Evolutionary conservation across 2,797 vertebrate genomes (phyloP).

Genomic region (Apodemus agrarius): DNA sequence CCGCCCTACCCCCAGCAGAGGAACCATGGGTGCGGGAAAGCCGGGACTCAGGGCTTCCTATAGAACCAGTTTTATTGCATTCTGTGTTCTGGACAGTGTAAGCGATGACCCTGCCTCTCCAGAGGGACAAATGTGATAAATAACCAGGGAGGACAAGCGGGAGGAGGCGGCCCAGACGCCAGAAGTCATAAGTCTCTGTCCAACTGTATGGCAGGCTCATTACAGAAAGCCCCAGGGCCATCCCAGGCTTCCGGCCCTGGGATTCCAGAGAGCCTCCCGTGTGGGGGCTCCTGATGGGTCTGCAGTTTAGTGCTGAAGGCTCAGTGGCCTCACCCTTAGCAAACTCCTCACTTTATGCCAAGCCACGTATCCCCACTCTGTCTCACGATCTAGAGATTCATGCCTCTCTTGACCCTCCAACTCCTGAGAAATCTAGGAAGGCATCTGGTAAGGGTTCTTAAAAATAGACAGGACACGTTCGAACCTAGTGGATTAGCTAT

Average conservation of each 20-base stretch:
- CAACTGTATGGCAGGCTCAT: constrained; percentile 78
- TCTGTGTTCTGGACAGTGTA: constrained; percentile 80
- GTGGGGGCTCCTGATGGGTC: neutral
- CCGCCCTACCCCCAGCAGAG: neutral
- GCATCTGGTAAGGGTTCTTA: neutral
- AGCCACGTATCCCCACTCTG: neutral
- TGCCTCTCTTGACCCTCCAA: neutral
- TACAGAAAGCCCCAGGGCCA: constrained; percentile 75
- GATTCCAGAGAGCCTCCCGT: neutral
- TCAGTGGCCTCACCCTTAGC: neutral
- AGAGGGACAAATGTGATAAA: constrained; percentile 87
- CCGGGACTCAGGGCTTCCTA: constrained; percentile 36
- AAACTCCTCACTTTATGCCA: neutral
- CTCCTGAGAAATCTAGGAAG: neutral
- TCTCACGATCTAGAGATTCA: neutral
- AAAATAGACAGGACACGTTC: neutral
- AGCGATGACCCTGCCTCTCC: constrained; percentile 81
- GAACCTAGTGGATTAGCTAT: neutral
- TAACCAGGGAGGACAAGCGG: constrained; percentile 82
- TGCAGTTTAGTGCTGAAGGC: rapidly evolving
- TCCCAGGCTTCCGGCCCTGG: constrained; percentile 19
- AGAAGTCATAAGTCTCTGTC: constrained; percentile 87
- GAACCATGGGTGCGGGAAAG: neutral
- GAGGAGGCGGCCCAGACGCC: constrained; percentile 82
- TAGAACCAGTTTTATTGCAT: constrained; percentile 78